Percentiles rank a stretch among this genome's conserved stretches.
Evolutionary conservation across 2,797 vertebrate species (phyloP).

Genomic region (Coregonus sp.): DNA sequence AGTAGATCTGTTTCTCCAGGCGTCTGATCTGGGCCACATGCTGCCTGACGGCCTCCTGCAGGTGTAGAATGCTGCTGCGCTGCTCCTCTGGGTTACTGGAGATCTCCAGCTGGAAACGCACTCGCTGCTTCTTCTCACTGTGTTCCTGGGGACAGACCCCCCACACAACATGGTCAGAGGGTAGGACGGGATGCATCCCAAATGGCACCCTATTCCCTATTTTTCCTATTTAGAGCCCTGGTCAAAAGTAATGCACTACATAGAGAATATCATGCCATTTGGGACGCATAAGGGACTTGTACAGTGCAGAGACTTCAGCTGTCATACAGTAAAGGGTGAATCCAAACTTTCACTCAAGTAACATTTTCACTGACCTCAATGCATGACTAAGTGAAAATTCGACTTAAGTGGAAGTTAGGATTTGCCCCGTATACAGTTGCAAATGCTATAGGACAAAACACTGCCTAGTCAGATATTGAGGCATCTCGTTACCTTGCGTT

Average conservation of each 20-base stretch:
- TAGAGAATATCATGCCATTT: no score
- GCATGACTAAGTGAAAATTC: no score
- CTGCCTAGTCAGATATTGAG: not conserved
- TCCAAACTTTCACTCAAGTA: not conserved
- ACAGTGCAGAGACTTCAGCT: no score
- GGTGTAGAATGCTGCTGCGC: conserved; percentile 94
- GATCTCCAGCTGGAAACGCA: conserved; percentile 98
- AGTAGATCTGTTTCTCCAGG: conserved; percentile 98
- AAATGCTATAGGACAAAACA: not conserved
- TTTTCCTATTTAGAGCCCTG: not conserved
- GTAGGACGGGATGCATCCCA: not conserved
- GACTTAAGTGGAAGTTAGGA: not conserved
- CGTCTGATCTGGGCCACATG: conserved; percentile 92
- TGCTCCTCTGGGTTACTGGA: conserved; percentile 98
- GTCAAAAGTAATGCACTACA: not conserved
- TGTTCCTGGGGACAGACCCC: conserved; percentile 81
- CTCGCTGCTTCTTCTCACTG: conserved; percentile 97
- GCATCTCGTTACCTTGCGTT: conserved; percentile 83
- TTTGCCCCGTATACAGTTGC: not conserved
- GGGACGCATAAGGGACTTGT: no score
- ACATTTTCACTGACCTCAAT: not conserved
- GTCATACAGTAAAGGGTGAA: no score
- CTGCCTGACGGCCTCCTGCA: conserved; percentile 94
- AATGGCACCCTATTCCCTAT: not conserved
- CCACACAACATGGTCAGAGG: not conserved